These are phyloP conservation scores for Myathropa florea DNA, from an alignment of 2,888 invertebrate species.

Conservation along the genomic window DNA sequence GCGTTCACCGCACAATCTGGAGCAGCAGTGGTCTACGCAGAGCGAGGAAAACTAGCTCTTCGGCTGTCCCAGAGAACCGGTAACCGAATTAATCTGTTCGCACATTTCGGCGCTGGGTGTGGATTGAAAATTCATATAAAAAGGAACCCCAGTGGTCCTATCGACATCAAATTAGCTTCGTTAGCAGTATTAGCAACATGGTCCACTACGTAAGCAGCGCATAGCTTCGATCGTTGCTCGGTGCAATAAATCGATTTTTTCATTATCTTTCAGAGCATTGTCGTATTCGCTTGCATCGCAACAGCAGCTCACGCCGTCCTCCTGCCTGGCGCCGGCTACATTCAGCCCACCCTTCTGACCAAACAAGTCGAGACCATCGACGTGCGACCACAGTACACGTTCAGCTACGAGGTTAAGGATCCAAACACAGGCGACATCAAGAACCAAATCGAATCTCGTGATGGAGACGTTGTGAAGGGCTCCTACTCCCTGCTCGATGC, in stretches of 20 bases:
- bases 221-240: neutral
- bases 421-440: constrained; percentile 80
- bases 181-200: neutral
- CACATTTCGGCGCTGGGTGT: constrained; percentile 4
- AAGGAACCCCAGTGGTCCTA: neutral
- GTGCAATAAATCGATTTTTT: neutral
- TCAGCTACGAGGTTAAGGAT: constrained; percentile 78
- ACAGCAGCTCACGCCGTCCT: neutral
- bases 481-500: constrained; percentile 80
- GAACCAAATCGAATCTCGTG: constrained; percentile 80
- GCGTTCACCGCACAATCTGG: neutral
- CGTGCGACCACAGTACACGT: constrained; percentile 73
- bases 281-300: neutral
- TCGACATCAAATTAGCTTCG: neutral
- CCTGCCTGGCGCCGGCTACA: neutral
- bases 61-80: constrained; percentile 19
- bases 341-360: neutral
- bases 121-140: neutral
- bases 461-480: constrained; percentile 80
- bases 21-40: neutral
- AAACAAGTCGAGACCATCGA: constrained; percentile 54
- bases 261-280: neutral
- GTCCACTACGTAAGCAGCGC: neutral
- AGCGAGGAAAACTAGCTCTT: neutral
- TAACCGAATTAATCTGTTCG: constrained; percentile 8